phyloP scores from a whole-genome alignment of 1,140 invertebrate genomes.

The Idris sp. region DNA sequence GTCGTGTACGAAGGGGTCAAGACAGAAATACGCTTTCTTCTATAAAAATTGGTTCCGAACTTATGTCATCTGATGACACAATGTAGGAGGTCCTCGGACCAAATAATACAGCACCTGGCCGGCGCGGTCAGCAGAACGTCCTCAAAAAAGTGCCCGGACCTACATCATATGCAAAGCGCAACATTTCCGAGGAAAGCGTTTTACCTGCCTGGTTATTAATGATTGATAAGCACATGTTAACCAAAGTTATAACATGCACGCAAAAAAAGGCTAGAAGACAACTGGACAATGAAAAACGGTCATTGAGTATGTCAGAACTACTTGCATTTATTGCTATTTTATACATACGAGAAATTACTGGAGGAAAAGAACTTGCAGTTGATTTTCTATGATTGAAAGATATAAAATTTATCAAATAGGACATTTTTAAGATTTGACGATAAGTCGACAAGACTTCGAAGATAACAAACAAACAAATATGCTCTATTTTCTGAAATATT shows the following conservation, averaged over 20 bases:
- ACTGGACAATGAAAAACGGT: conserved; percentile 4
- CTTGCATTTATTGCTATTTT: conserved; percentile 14
- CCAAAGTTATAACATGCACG: conserved; percentile 11
- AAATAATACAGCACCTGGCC: conserved; percentile 5
- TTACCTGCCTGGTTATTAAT: conserved; percentile 7
- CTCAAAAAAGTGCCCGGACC: conserved; percentile 4
- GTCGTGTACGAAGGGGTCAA: no score
- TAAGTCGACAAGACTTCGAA: conserved; percentile 37
- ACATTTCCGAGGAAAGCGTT: conserved; percentile 5
- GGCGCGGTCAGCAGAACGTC: conserved; percentile 16
- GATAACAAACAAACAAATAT: conserved; percentile 18
- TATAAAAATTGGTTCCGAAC: background rate
- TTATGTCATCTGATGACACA: conserved; percentile 1
- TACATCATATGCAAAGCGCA: conserved; percentile 11
- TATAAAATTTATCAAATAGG: conserved; percentile 51
- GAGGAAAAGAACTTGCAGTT: conserved; percentile 8
- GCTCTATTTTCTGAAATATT: conserved; percentile 65
- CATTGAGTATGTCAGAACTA: conserved; percentile 3
- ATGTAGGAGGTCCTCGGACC: conserved; percentile 2
- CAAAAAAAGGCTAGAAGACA: conserved; percentile 3
- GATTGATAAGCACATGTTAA: conserved; percentile 9
- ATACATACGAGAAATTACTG: conserved; percentile 12
- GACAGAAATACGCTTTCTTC: background rate
- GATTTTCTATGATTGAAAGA: conserved; percentile 39
- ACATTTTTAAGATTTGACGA: conserved; percentile 65